Base-by-base conservation (phyloP, 2,888 invertebrate species). In the Azorinus chamasolen region DNA sequence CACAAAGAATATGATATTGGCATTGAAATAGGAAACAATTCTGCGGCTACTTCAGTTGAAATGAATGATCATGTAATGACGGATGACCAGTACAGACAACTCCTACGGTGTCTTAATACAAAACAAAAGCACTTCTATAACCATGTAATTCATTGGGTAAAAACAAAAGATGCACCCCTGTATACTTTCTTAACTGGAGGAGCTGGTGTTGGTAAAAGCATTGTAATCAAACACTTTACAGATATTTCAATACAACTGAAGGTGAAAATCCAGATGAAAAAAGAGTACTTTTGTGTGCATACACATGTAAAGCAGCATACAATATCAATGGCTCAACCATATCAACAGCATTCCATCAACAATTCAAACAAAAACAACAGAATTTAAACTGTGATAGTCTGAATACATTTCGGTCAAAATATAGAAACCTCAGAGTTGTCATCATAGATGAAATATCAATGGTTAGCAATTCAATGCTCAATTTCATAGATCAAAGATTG, bases 191-290 rank as follows among this genome's bases (percentile, higher is more conserved):
- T 87, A 0, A 74, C 55, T 58, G 86, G 86, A 18, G 80, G 79
- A n/a, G 86, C 86, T 12, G 84, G 87, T 27, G 80, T 74, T 20
- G 86, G 87, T 12, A 88, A 88, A 65, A 71, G 69, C 14, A 14
- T 32, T n/a, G 41, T 86, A 0, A 84, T 78, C 0, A 87, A 27
- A 24, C 68, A 43, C n/a, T 80, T 14, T 37, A 57, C 24, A 43
- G 69, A n/a, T 45, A 37, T 43, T 39, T 39, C 25, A 48, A 58
- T 18, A 50, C 50, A 18, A 27, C 8, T 45, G 57, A 59, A 53
- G 51, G 53, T 5, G 24, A 66, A 24, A 51, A 83, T 72, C 65
- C 74, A 12, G 66, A 71, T 32, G 22, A 59, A 24, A 69, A 4
- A 22, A 57, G 43, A n/a, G 22, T 83, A 14, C 18, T 80, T 1